A percentile compares a stretch with the other conserved stretches of the same genome.
These are phyloP conservation scores for Sturmia bella DNA, from an alignment of 2,888 invertebrate species.

Conservation along the genomic window DNA sequence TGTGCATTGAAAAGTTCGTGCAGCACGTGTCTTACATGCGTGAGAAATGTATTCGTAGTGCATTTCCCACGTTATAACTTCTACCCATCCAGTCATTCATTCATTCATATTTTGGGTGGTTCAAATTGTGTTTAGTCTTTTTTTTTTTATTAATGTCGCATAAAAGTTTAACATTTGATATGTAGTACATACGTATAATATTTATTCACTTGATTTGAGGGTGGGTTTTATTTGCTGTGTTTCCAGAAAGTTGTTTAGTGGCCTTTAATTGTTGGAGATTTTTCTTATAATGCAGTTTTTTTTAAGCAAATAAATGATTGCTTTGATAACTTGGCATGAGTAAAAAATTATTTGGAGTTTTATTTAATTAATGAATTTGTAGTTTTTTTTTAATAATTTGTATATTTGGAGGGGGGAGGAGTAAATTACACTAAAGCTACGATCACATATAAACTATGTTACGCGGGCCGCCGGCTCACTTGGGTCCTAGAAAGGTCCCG, in stretches of 20 bases:
- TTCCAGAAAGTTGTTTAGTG: constrained; percentile 51
- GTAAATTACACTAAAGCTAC: no score
- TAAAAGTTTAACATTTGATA: constrained; percentile 62
- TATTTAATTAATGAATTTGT: no score
- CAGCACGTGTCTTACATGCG: constrained; percentile 81
- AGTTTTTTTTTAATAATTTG: no score
- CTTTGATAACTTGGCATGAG: constrained; percentile 34
- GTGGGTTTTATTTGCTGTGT: constrained; percentile 49
- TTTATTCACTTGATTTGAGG: constrained; percentile 31
- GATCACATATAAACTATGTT: no score
- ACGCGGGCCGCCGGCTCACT: no score
- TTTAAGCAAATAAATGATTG: constrained; percentile 17
- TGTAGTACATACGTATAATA: constrained; percentile 2
- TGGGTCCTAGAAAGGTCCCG: no score
- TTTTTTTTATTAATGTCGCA: constrained; percentile 61
- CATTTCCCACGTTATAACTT: constrained; percentile 76
- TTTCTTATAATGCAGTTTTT: constrained; percentile 19
- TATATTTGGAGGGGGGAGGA: not conserved
- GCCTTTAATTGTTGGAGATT: constrained; percentile 43
- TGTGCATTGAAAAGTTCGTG: constrained; percentile 61
- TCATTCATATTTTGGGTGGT: constrained; percentile 52
- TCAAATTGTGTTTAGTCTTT: constrained; percentile 45
- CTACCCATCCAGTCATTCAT: constrained; percentile 35
- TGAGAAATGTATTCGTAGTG: constrained; percentile 80
- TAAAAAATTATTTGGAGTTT: not conserved